phyloP scores from a whole-genome alignment of 2,113 vertebrate genomes.

The Hemiprocne comata region DNA sequence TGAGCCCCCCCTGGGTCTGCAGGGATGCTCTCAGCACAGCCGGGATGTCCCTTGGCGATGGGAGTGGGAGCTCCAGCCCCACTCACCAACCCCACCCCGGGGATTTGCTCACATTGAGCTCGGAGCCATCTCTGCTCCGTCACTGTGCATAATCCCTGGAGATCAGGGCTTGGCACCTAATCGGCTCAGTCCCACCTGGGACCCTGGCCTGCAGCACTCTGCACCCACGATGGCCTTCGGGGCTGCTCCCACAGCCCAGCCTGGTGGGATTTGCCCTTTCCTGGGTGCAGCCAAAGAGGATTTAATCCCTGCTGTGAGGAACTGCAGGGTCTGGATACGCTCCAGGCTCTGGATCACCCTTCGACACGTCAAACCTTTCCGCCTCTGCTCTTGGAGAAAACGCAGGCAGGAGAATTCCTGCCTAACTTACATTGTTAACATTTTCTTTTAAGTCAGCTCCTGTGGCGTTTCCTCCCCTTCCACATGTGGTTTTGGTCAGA shows the following conservation, averaged over 20 bases:
- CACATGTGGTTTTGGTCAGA: not conserved
- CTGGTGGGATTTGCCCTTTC: rapidly evolving
- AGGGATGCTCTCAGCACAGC: not conserved
- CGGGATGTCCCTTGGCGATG: rapidly evolving
- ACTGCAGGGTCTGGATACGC: not conserved
- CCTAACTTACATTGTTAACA: constrained; percentile 18
- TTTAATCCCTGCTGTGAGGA: rapidly evolving
- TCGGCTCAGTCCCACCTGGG: not conserved
- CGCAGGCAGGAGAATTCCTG: constrained; percentile 10
- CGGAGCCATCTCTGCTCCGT: not conserved
- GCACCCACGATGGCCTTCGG: rapidly evolving
- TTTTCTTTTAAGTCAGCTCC: constrained; percentile 18
- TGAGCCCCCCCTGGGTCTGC: not conserved
- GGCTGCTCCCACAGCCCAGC: rapidly evolving
- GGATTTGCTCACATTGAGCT: not conserved
- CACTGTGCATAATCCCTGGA: rapidly evolving
- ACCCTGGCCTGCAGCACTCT: not conserved
- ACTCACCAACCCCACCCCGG: rapidly evolving
- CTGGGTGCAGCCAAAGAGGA: too few relatives aligned
- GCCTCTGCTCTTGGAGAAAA: not conserved
- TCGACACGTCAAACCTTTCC: not conserved
- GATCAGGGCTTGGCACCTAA: not conserved
- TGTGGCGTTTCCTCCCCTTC: not conserved
- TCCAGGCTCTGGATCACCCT: not conserved
- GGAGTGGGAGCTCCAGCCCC: not conserved